Percentiles rank a stretch among this genome's conserved stretches.
These are phyloP conservation scores for Eretmochelys imbricata DNA, from an alignment of 2,113 vertebrate species.

Conservation along the genomic window DNA sequence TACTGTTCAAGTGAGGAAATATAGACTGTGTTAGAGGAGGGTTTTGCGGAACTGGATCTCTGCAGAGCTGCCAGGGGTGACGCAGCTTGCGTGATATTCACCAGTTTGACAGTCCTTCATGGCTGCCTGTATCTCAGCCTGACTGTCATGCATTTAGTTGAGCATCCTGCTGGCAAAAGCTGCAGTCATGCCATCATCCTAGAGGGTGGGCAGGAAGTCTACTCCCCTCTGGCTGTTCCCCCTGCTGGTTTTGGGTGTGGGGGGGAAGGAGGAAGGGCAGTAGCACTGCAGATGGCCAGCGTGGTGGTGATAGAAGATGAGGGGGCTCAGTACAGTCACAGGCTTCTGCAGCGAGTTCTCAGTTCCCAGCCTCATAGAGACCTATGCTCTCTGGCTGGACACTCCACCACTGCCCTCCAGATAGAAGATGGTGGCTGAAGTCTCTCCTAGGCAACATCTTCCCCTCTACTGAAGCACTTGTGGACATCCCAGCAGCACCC, in stretches of 20 bases:
- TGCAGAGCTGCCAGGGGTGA: not conserved
- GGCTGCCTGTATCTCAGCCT: not conserved
- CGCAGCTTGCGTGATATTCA: not conserved
- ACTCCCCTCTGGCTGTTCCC: not conserved
- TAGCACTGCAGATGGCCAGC: not conserved
- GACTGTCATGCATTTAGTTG: not conserved
- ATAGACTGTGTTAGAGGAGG: not conserved
- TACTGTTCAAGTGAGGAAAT: not conserved
- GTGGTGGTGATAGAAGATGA: not conserved
- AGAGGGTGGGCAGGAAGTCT: not conserved
- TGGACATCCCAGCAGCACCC: not conserved
- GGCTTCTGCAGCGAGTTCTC: not conserved
- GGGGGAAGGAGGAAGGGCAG: not conserved
- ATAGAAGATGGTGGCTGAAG: not conserved
- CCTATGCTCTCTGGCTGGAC: not conserved
- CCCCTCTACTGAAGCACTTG: not conserved
- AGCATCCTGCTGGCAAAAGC: not conserved
- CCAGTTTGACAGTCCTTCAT: not conserved
- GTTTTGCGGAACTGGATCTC: not conserved
- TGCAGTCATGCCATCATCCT: not conserved
- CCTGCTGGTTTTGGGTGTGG: not conserved
- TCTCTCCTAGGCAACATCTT: not conserved
- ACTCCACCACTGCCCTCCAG: not conserved
- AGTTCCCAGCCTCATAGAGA: not conserved
- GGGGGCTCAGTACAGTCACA: not conserved